Percentiles rank a stretch among this genome's conserved stretches.
Conservation (phyloP, 2,797 vertebrate species). For the Telmatherina bonti region DNA sequence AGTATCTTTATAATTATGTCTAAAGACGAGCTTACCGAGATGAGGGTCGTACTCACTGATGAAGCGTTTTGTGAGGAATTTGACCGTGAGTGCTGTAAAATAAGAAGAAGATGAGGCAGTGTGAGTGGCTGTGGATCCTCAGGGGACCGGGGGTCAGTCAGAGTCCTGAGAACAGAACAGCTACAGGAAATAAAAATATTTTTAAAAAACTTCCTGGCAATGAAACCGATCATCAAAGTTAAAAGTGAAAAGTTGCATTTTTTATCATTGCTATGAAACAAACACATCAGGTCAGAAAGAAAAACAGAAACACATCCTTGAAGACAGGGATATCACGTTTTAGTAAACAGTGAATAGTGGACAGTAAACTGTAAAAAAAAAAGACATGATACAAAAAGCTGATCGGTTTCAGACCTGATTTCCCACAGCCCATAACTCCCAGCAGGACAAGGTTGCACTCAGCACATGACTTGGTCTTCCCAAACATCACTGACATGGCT, state of each 20-base stretch:
- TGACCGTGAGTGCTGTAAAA: slow-evolving; percentile 90
- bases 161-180: slow-evolving; percentile 57
- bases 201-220: no score
- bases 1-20: neutral
- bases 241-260: no score
- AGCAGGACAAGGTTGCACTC: slow-evolving; percentile 91
- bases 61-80: slow-evolving; percentile 95
- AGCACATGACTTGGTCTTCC: slow-evolving; percentile 80
- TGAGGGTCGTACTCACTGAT: slow-evolving; percentile 92
- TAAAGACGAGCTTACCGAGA: slow-evolving; percentile 84
- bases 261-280: no score
- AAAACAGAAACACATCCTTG: neutral
- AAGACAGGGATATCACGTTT: no score
- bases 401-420: slow-evolving; percentile 92
- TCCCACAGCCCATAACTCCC: slow-evolving; percentile 89
- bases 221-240: no score
- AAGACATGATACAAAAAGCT: no score
- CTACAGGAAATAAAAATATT: neutral
- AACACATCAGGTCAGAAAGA: no score
- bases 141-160: slow-evolving; percentile 33
- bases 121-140: slow-evolving; percentile 10
- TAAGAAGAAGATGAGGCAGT: slow-evolving; percentile 30
- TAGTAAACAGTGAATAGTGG: no score
- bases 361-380: no score
- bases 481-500: slow-evolving; percentile 88